Evolutionary conservation across 2,797 vertebrate species (phyloP), one percentile per base, ranked within the genome.

Genomic region (Pagetopsis macropterus): DNA sequence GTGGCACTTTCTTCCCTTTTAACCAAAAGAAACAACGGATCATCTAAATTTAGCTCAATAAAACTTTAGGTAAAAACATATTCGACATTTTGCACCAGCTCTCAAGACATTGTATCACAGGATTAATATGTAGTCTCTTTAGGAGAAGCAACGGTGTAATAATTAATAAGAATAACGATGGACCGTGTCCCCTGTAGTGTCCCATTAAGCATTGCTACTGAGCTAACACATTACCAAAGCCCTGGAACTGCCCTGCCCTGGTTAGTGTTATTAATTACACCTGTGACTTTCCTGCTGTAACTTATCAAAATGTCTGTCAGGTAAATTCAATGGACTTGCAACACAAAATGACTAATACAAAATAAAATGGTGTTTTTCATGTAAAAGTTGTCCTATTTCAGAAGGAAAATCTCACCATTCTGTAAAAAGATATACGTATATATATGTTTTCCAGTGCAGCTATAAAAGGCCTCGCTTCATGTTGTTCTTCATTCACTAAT

Each of bases 41-140:
- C n/a, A 9, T 41, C 27, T 11, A 23, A 1, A 3, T 17, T 37
- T 15, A 27, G 27, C 6, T 56, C 14, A 49, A n/a, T 23, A 55
- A 21, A 37, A 27, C n/a, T 21, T 19, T 45, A 5, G 40, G 9
- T 44, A 23, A 37, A 49, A 57, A 16, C 9, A 1, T 19, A 9
- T 19, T 14, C 9, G 52, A 13, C 17, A 17, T 0, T 8, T 1
- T 52, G 57, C 46, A 0, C 17, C 9, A 10, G n/a, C 9, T 19
- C 55, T 56, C 31, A n/a, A 56, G 9, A 37, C 37, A 31, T 37
- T n/a, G 37, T 1, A 37, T 61, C 2, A 61, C 23, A 45, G 43
- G 43, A 31, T 43, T 33, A 19, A 13, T 11, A 31, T 33, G 16
- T 1, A 54, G 3, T 54, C 1, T 3, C 27, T 0, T 31, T 33